These are phyloP conservation scores for Eupithecia pulchellata DNA, from an alignment of 2,888 invertebrate genomes.

Conservation along the genomic window DNA sequence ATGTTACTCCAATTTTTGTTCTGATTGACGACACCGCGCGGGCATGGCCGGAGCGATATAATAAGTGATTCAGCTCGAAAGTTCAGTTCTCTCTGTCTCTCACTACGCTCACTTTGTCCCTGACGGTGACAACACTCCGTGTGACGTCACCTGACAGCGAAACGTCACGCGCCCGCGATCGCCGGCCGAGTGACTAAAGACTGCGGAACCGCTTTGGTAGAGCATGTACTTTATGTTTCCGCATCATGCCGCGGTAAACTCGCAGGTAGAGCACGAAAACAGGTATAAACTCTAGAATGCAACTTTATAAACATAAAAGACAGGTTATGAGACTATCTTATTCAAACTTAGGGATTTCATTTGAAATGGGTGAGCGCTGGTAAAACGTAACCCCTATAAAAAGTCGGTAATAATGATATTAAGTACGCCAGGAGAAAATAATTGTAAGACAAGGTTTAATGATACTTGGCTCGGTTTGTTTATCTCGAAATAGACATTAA, in stretches of 20 bases:
- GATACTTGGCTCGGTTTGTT: slow-evolving; percentile 30
- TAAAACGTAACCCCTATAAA: slow-evolving; percentile 70
- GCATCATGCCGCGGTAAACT: slow-evolving; percentile 8
- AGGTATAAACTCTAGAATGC: slow-evolving; percentile 18
- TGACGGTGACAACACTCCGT: slow-evolving; percentile 46
- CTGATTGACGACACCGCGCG: slow-evolving; percentile 49
- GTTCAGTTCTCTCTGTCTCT: slow-evolving; percentile 39
- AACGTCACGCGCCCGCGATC: slow-evolving; percentile 42
- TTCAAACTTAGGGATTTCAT: slow-evolving; percentile 48
- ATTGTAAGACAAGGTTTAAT: slow-evolving; percentile 66
- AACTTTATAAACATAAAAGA: slow-evolving; percentile 46
- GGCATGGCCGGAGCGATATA: slow-evolving; percentile 47
- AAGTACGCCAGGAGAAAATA: slow-evolving; percentile 62
- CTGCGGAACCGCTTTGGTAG: slow-evolving; percentile 34
- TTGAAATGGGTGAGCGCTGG: slow-evolving; percentile 49
- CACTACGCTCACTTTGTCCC: slow-evolving; percentile 41
- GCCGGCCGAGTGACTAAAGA: slow-evolving; percentile 31
- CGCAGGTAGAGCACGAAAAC: neutral
- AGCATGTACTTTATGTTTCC: slow-evolving; percentile 31
- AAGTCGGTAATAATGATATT: slow-evolving; percentile 68
- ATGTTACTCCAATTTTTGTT: slow-evolving; percentile 46
- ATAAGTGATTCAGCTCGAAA: slow-evolving; percentile 61
- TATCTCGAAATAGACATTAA: slow-evolving; percentile 5
- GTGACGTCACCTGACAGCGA: slow-evolving; percentile 47
- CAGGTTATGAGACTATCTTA: slow-evolving; percentile 46